Percentiles rank a stretch among this genome's conserved stretches.
phyloP scores from a whole-genome alignment of 2,888 invertebrate species.

The Callinectes sapidus region DNA sequence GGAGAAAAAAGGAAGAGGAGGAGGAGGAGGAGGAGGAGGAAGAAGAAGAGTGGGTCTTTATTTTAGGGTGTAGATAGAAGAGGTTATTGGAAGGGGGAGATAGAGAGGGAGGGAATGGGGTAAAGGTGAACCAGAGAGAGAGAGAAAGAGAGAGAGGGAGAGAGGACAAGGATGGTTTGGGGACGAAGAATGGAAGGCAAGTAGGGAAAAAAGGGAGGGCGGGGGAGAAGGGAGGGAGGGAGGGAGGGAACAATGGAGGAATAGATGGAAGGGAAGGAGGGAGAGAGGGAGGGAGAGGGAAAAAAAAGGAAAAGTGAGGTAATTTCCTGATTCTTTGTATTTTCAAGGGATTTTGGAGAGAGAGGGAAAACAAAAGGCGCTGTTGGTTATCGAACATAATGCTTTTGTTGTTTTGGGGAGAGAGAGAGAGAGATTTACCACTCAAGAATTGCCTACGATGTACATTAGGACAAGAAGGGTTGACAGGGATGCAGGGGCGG shows the following conservation, averaged over 20 bases:
- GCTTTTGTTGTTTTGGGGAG: constrained; percentile 2
- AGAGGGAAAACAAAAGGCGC: constrained; percentile 12
- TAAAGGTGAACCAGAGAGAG: neutral
- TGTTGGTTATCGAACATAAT: constrained; percentile 17
- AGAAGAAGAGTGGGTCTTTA: neutral
- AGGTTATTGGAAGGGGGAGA: neutral
- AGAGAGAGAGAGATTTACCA: neutral
- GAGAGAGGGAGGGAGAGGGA: neutral
- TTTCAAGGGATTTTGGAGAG: neutral
- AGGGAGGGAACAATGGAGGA: neutral
- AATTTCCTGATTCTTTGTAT: constrained; percentile 5
- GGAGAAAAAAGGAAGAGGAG: neutral
- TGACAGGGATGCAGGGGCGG: too few species aligned
- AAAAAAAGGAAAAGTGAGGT: neutral
- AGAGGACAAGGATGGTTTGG: neutral
- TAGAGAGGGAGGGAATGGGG: neutral
- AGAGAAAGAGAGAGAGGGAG: neutral
- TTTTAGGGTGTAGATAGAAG: neutral
- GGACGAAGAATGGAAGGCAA: neutral
- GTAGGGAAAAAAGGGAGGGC: neutral
- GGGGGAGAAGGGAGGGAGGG: neutral
- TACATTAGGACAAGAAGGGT: too few species aligned
- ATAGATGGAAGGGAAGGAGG: too few species aligned
- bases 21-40: neutral
- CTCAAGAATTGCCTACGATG: too few species aligned